phyloP scores from a whole-genome alignment of 1,140 invertebrate genomes.

The Sitodiplosis mosellana region DNA sequence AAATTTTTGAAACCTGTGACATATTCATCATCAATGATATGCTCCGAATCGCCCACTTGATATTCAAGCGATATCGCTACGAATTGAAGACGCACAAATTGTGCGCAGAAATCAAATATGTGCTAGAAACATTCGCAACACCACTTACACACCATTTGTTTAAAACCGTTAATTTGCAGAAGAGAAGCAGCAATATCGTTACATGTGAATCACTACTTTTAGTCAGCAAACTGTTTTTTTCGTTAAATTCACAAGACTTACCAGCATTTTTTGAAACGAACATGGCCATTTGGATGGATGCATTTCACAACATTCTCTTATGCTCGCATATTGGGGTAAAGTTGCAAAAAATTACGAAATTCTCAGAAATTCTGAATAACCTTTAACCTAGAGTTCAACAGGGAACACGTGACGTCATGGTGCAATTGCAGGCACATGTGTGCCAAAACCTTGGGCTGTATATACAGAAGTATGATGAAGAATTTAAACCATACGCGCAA shows the following conservation, averaged over 20 bases:
- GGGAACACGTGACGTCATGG: constrained; percentile 72
- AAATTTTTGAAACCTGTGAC: constrained; percentile 75
- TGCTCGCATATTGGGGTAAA: constrained; percentile 44
- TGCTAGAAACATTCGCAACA: constrained; percentile 80
- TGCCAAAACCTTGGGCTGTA: constrained; percentile 90
- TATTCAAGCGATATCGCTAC: constrained; percentile 89
- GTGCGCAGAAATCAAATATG: constrained; percentile 95
- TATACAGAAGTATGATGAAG: constrained; percentile 95
- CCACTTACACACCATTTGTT: constrained; percentile 82
- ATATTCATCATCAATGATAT: constrained; percentile 92
- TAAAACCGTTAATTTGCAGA: constrained; percentile 65
- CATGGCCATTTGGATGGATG: constrained; percentile 84
- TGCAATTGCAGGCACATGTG: constrained; percentile 83
- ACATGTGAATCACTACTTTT: constrained; percentile 68
- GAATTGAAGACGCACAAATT: constrained; percentile 89
- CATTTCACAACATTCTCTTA: constrained; percentile 66
- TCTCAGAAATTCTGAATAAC: no score
- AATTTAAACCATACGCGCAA: constrained; percentile 75
- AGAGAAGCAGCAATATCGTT: no score
- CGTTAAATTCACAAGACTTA: constrained; percentile 89
- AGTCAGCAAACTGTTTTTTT: constrained; percentile 93
- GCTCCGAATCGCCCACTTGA: constrained; percentile 81
- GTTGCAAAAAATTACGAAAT: no score
- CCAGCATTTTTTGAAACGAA: constrained; percentile 98
- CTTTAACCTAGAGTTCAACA: no score